Evolutionary conservation across 2,888 invertebrate species (phyloP).

Genomic region (Altica lythri): DNA sequence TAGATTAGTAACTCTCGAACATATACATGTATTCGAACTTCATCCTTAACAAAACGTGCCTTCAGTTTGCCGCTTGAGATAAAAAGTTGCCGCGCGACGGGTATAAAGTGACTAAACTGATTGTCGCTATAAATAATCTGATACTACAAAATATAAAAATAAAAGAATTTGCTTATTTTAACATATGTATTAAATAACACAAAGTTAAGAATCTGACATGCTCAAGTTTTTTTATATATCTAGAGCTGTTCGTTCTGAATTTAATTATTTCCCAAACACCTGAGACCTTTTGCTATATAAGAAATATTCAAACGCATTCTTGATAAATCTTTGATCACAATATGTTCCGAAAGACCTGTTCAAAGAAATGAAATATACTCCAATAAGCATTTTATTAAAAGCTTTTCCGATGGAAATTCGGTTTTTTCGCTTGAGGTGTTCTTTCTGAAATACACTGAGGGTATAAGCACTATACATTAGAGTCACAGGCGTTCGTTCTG

Average conservation of each 20-base stretch:
- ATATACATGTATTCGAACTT: no score
- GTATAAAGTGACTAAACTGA: no score
- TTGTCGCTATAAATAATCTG: no score
- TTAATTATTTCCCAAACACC: conserved; percentile 22
- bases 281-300: conserved; percentile 7
- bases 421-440: conserved; percentile 4
- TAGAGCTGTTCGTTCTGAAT: conserved; percentile 7
- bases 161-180: no score
- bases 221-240: conserved; percentile 6
- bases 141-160: no score
- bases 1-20: no score
- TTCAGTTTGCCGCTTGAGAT: no score
- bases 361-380: conserved; percentile 23
- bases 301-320: conserved; percentile 26
- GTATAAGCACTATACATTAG: no score
- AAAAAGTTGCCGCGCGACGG: no score
- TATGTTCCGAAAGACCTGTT: conserved; percentile 20
- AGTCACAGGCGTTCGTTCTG: no score
- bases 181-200: conserved; percentile 2
- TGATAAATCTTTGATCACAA: conserved; percentile 27
- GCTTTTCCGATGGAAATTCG: conserved; percentile 11
- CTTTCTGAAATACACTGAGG: no score
- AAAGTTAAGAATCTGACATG: conserved; percentile 1
- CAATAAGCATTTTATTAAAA: conserved; percentile 23
- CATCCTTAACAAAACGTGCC: no score